phyloP scores from a whole-genome alignment of 2,888 invertebrate species.

The Dryocosmus kuriphilus region DNA sequence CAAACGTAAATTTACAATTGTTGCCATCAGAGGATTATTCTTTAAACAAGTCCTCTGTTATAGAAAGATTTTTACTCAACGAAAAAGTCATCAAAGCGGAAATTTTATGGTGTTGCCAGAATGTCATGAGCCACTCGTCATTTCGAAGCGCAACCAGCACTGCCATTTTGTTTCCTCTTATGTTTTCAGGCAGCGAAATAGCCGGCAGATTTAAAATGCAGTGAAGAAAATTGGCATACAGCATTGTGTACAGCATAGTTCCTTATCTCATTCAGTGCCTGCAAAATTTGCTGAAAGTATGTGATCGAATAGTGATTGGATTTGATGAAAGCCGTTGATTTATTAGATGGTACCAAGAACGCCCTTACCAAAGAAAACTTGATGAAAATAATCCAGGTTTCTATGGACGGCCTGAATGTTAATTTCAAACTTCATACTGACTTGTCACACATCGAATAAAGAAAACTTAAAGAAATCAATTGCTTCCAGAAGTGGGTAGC shows the following conservation, averaged over 20 bases:
- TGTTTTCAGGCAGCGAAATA: too few species aligned
- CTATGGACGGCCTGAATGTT: slow-evolving; percentile 43
- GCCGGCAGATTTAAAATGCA: slow-evolving; percentile 52
- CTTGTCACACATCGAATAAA: slow-evolving; percentile 23
- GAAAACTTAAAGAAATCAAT: slow-evolving; percentile 35
- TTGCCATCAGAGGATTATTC: too few species aligned
- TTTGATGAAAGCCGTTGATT: slow-evolving; percentile 52
- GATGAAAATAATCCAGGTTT: too few species aligned
- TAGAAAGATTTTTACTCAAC: background rate
- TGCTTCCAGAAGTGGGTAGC: slow-evolving; percentile 61
- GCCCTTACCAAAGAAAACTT: slow-evolving; percentile 23
- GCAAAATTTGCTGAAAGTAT: slow-evolving; percentile 42
- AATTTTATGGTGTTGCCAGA: slow-evolving; percentile 38
- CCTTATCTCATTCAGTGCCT: slow-evolving; percentile 53
- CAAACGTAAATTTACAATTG: too few species aligned
- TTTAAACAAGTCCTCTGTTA: too few species aligned
- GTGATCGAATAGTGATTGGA: too few species aligned
- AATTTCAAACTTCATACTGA: too few species aligned
- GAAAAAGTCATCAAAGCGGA: slow-evolving; percentile 41
- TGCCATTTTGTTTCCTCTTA: slow-evolving; percentile 29
- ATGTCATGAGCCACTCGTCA: too few species aligned
- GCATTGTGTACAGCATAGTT: too few species aligned
- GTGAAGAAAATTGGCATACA: too few species aligned
- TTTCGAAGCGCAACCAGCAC: slow-evolving; percentile 30
- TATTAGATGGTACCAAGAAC: slow-evolving; percentile 26